Evolutionary conservation across 1,140 invertebrate species (phyloP).

Genomic region (Drosophila prosaltans): DNA sequence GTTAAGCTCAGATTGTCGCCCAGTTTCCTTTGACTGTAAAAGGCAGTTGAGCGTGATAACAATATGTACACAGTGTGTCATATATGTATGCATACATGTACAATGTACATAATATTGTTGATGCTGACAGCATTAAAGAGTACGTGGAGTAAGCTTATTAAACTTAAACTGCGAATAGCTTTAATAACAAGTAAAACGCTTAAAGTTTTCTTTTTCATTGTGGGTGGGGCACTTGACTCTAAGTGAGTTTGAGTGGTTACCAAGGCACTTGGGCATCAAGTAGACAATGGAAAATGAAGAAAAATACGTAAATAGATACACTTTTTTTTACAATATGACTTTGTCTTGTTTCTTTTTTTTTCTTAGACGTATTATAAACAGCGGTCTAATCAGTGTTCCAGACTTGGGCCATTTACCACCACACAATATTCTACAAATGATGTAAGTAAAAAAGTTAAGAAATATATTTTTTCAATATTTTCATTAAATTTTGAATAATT

Average conservation of each 20-base stretch:
- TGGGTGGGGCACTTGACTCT: not conserved
- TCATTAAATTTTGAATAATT: too few relatives aligned
- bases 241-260: not conserved
- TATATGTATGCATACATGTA: too few relatives aligned
- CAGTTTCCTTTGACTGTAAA: too few relatives aligned
- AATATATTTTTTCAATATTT: not conserved
- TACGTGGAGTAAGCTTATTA: not conserved
- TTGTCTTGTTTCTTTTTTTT: not conserved
- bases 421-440: constrained; percentile 84
- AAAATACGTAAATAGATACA: constrained; percentile 1
- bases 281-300: not conserved
- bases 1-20: too few relatives aligned
- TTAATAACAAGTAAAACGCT: not conserved
- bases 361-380: constrained; percentile 85
- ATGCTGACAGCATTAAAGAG: not conserved
- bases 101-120: not conserved
- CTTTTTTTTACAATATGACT: not conserved
- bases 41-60: not conserved
- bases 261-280: not conserved
- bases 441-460: constrained; percentile 83
- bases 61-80: not conserved
- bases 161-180: not conserved
- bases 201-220: not conserved
- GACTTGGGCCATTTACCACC: constrained; percentile 83
- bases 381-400: constrained; percentile 84